Evolutionary conservation across 2,113 vertebrate genomes (phyloP), one percentile per base, ranked within the genome.

Genomic region (Xyrauchen texanus): DNA sequence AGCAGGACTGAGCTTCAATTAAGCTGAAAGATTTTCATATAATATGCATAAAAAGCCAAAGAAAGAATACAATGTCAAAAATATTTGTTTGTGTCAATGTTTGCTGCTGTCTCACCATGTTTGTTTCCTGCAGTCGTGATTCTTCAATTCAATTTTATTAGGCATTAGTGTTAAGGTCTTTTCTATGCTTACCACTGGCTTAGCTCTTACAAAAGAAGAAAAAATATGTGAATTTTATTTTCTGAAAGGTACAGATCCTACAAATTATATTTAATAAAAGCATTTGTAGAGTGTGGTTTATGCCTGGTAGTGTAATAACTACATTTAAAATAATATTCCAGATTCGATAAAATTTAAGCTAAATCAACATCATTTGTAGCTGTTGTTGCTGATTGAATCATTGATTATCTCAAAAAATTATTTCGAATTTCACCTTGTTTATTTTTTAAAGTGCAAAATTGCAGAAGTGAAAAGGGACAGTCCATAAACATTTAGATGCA

Each of bases 101-200:
- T 46, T 47, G 9, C 45, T 10, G 34, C 79, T 7, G 4, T 51
- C 88, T 91, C 87, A 98, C 96, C 96, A 95, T 78, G 93, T 93
- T 70, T 82, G 88, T 44, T 83, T 89, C 2, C 90, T 81, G 0
- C 91, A 91, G 12, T 76, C 70, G 34, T 84, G n/a, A 55, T 83
- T 80, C 13, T 52, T 85, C 80, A 83, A 75, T 81, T 10, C 92
- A 90, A 82, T 83, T 81, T 12, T 70, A 90, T 82, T 84, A 45
- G 95, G 96, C 34, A 86, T 90, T 68, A 96, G 88, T 53, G 68
- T 90, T 63, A 98, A 79, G 6, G 84, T 89, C 87, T 89, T 94
- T 84, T 68, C 86, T 83, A 97, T 89, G 76, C 84, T 95, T 87
- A 98, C 86, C 75, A 98, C 95, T 42, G 96, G 95, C 73, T 93